A percentile compares a stretch with the other conserved stretches of the same genome.
Conservation (phyloP, 1,140 invertebrate species). For the Drosophila ananassae region DNA sequence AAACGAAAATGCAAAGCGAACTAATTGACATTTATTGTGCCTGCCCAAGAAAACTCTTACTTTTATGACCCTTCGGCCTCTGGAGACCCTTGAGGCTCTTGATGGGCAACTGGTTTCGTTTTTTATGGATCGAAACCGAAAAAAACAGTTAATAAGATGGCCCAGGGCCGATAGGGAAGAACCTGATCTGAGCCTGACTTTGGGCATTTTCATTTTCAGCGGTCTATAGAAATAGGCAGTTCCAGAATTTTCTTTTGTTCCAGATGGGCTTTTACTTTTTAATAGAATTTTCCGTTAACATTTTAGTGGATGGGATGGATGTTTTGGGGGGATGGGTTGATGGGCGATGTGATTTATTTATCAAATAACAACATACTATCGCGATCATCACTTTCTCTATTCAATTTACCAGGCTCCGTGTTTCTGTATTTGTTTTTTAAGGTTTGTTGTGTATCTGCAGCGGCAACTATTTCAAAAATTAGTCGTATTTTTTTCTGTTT, state of each 20-base stretch:
- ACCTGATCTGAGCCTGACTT: background rate
- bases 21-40: constrained; percentile 63
- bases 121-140: constrained; percentile 19
- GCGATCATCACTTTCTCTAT: constrained; percentile 76
- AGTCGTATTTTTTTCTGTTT: constrained; percentile 56
- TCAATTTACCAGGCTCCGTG: constrained; percentile 58
- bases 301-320: background rate
- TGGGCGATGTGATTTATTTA: constrained; percentile 65
- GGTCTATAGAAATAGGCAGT: constrained; percentile 18
- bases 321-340: constrained; percentile 11
- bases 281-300: constrained; percentile 49
- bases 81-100: constrained; percentile 15
- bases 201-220: constrained; percentile 21
- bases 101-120: constrained; percentile 30
- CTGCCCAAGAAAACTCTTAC: constrained; percentile 58
- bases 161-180: constrained; percentile 22
- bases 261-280: constrained; percentile 31
- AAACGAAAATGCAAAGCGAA: constrained; percentile 32
- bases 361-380: constrained; percentile 68
- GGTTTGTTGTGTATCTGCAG: constrained; percentile 33
- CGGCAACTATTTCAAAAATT: constrained; percentile 71
- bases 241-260: constrained; percentile 27
- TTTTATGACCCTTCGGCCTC: constrained; percentile 35
- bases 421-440: constrained; percentile 55
- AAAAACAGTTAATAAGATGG: constrained; percentile 25